phyloP scores from a whole-genome alignment of 2,113 vertebrate genomes.

The Calyptommatus sinebrachiatus region DNA sequence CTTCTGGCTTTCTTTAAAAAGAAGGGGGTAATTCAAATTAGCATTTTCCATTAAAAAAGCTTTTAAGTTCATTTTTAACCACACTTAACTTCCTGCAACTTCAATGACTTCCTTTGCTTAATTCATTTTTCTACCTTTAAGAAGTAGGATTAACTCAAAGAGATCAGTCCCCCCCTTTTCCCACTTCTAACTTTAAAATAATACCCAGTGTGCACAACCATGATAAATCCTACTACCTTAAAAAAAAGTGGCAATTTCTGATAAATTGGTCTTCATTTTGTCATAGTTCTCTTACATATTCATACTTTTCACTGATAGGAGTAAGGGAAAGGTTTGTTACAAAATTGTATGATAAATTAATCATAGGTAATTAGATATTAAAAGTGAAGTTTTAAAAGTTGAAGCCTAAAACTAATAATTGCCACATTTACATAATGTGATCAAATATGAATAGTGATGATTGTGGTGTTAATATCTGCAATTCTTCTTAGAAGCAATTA shows the following conservation, averaged over 20 bases:
- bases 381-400: constrained; percentile 36
- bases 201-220: constrained; percentile 8
- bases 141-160: constrained; percentile 28
- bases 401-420: constrained; percentile 26
- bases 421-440: constrained; percentile 39
- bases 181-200: constrained; percentile 23
- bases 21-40: constrained; percentile 17
- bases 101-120: background rate
- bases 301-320: constrained; percentile 15
- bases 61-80: background rate
- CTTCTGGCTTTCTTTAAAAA: constrained; percentile 9
- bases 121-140: constrained; percentile 17
- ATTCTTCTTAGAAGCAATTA: constrained; percentile 64
- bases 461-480: constrained; percentile 47
- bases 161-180: background rate
- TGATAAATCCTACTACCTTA: constrained; percentile 27
- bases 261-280: constrained; percentile 9
- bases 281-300: background rate
- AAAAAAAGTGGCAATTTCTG: constrained; percentile 14
- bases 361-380: constrained; percentile 26
- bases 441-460: constrained; percentile 49
- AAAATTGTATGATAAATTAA: constrained; percentile 19
- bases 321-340: constrained; percentile 2
- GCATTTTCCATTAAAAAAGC: constrained; percentile 7
- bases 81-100: background rate